Conservation (phyloP, 2,888 invertebrate genomes). For the Teinopalpus imperialis region DNA sequence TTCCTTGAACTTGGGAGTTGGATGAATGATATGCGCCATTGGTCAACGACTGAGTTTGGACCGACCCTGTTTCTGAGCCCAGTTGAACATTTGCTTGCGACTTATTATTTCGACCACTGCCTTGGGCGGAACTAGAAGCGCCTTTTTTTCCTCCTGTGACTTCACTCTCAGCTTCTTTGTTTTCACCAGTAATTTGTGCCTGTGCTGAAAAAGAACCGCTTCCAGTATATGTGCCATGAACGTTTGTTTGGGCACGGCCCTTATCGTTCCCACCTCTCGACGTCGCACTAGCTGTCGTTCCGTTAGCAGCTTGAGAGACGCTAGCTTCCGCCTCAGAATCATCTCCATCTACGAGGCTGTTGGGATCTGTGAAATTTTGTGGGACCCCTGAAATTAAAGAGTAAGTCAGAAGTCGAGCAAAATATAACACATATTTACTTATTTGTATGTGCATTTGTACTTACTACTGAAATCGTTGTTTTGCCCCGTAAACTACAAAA, state of each 20-base stretch:
- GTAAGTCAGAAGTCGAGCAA: background rate
- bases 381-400: slow-evolving; percentile 51
- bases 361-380: slow-evolving; percentile 65
- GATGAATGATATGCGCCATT: slow-evolving; percentile 89
- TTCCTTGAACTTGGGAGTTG: slow-evolving; percentile 90
- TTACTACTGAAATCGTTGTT: slow-evolving; percentile 32
- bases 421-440: background rate
- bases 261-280: slow-evolving; percentile 89
- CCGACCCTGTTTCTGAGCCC: slow-evolving; percentile 88
- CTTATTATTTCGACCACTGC: slow-evolving; percentile 87
- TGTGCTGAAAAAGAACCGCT: slow-evolving; percentile 91
- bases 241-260: slow-evolving; percentile 91
- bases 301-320: slow-evolving; percentile 79
- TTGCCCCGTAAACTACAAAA: slow-evolving; percentile 30
- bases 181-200: slow-evolving; percentile 89
- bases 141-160: slow-evolving; percentile 88
- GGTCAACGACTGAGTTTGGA: slow-evolving; percentile 88
- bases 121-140: slow-evolving; percentile 88
- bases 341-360: slow-evolving; percentile 79
- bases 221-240: slow-evolving; percentile 89
- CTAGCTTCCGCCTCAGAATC: slow-evolving; percentile 89
- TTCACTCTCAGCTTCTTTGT: slow-evolving; percentile 86
- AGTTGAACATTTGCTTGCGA: slow-evolving; percentile 90
- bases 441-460: slow-evolving; percentile 3
- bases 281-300: slow-evolving; percentile 88